A percentile compares a stretch with the other conserved stretches of the same genome.
phyloP scores from a whole-genome alignment of 2,113 vertebrate genomes.

The Sinocyclocheilus anshuiensis region DNA sequence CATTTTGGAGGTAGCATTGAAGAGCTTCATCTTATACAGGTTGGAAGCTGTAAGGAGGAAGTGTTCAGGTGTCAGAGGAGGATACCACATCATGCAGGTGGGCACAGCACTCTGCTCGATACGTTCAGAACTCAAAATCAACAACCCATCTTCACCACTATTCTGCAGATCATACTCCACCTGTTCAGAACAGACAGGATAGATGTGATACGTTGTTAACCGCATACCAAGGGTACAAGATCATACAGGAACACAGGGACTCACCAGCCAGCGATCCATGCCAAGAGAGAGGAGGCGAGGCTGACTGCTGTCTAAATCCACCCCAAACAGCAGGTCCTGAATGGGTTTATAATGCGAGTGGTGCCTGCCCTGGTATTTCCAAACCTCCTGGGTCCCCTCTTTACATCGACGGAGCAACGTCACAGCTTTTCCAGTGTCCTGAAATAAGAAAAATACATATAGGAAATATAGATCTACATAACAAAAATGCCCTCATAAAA shows the following conservation, averaged over 20 bases:
- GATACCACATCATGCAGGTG: slow-evolving; percentile 88
- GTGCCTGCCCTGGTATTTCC: slow-evolving; percentile 84
- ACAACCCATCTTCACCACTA: slow-evolving; percentile 74
- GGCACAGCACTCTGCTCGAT: slow-evolving; percentile 84
- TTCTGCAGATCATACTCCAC: slow-evolving; percentile 87
- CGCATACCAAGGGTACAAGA: neutral
- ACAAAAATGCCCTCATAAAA: neutral
- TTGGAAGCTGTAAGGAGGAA: slow-evolving; percentile 85
- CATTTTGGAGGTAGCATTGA: slow-evolving; percentile 85
- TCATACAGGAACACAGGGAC: slow-evolving; percentile 46
- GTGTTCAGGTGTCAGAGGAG: slow-evolving; percentile 80
- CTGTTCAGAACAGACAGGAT: slow-evolving; percentile 66
- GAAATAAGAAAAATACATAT: neutral
- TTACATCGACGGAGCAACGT: slow-evolving; percentile 74
- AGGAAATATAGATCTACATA: neutral
- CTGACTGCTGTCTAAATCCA: slow-evolving; percentile 76
- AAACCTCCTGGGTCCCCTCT: slow-evolving; percentile 59
- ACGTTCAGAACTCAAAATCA: slow-evolving; percentile 74
- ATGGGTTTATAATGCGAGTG: slow-evolving; percentile 86
- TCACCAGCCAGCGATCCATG: slow-evolving; percentile 84
- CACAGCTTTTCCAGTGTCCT: slow-evolving; percentile 84
- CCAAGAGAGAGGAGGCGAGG: slow-evolving; percentile 90
- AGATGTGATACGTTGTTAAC: neutral
- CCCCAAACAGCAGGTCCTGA: slow-evolving; percentile 85
- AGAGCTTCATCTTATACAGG: slow-evolving; percentile 90